phyloP scores from a whole-genome alignment of 2,113 vertebrate species.

The Arenaria interpres region DNA sequence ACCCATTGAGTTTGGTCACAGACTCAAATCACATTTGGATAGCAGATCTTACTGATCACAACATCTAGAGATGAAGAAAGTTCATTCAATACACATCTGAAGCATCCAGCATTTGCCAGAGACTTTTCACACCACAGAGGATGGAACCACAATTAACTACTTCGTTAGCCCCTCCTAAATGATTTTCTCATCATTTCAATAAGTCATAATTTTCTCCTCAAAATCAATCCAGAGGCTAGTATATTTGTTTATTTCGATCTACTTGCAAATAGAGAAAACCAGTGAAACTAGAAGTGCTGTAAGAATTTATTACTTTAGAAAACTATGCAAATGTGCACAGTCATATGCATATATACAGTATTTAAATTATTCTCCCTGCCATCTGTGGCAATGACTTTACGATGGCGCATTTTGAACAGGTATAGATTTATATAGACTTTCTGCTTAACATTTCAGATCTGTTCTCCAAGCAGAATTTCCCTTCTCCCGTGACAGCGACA shows the following conservation, averaged over 20 bases:
- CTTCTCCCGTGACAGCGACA: background rate
- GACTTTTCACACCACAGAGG: accelerated
- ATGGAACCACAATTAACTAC: background rate
- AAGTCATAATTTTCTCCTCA: background rate
- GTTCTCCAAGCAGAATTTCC: background rate
- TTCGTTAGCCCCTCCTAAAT: background rate
- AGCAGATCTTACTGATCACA: background rate
- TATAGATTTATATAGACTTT: background rate
- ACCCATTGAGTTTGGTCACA: background rate
- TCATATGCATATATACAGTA: background rate
- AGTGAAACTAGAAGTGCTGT: background rate
- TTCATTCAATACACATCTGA: background rate
- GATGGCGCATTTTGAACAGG: accelerated
- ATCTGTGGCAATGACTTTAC: background rate
- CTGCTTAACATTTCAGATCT: background rate
- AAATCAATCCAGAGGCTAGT: background rate
- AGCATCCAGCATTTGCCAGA: background rate
- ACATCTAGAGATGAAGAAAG: background rate
- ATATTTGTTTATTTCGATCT: background rate
- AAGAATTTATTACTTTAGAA: background rate
- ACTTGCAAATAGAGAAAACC: background rate
- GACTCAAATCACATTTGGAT: background rate
- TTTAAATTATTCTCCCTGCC: background rate
- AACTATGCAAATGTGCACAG: background rate
- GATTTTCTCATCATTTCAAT: background rate